These are phyloP conservation scores for Brachyptera putata DNA, from an alignment of 2,888 invertebrate species.

Conservation along the genomic window DNA sequence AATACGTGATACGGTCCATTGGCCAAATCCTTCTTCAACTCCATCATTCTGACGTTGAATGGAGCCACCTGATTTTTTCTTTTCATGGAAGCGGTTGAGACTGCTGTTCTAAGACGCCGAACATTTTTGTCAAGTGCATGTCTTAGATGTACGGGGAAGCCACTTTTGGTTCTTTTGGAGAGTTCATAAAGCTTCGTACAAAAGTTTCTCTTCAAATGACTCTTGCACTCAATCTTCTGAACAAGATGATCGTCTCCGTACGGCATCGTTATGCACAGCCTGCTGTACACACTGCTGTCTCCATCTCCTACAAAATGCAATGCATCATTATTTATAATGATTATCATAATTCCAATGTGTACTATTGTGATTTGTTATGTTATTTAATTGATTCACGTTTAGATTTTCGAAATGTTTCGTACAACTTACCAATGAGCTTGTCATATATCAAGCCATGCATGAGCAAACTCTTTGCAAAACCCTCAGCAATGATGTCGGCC, in stretches of 20 bases:
- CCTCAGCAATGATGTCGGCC: conserved; percentile 8
- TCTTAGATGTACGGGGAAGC: background rate
- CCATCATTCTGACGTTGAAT: background rate
- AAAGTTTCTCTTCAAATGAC: background rate
- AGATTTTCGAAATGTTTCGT: background rate
- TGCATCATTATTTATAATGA: background rate
- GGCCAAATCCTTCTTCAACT: background rate
- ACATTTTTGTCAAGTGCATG: background rate
- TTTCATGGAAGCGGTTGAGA: background rate
- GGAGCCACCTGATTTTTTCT: background rate
- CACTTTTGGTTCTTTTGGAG: background rate
- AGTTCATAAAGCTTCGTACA: background rate
- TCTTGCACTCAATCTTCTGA: conserved; percentile 18
- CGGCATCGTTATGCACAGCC: conserved; percentile 11
- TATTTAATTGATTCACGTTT: background rate
- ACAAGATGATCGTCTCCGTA: background rate
- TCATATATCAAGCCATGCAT: background rate
- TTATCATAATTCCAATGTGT: background rate
- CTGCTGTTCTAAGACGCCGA: background rate
- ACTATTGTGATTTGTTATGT: background rate
- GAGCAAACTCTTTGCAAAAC: background rate
- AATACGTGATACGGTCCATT: background rate
- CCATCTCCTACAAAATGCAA: conserved; percentile 6
- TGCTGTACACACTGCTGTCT: conserved; percentile 17
- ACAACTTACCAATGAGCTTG: conserved; percentile 4